Base-by-base conservation (phyloP, 2,797 vertebrate species). In the Leptoclinus maculatus region DNA sequence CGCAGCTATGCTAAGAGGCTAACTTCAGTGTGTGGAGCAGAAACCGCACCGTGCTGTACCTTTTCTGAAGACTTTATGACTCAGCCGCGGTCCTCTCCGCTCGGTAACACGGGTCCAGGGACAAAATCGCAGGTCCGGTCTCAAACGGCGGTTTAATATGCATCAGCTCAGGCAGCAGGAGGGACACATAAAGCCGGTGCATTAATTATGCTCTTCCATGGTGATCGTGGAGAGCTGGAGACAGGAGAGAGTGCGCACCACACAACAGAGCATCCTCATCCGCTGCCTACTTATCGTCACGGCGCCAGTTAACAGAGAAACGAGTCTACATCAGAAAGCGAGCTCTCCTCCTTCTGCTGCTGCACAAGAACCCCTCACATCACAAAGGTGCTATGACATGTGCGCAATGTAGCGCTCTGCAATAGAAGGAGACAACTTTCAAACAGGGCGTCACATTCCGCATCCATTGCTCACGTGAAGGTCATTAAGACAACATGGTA, bases 241-340 rank as follows among this genome's bases (percentile, higher is more conserved):
- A 92, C 87, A 76, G 88, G 73, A 89, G 73, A 89, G 87, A 89
- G 90, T 91, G 92, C 86, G 91, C 93, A 91, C 86, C 89, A 91
- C 84, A 91, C 89, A 84, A 91, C 91, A 82, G 88, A 92, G 90
- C 92, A 90, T 91, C 91, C 71, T 82, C 91, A 89, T 91, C 91
- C 88, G 91, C 91, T 89, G 87, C 86, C 89, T 87, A 89, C 88
- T 86, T 84, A 86, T 89, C 91, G 92, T 94, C 92, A 94, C 92
- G 80, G 91, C 87, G 89, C 82, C 90, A 91, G 86, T 82, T 82
- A 92, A 87, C 89, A 88, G 89, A 84, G 85, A 88, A 84, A 83
- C 74, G 82, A 91, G 90, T 49, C 79, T 54, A 83, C 78, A 86
- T 56, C 81, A 86, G 71, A 78, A 79, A 85, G 68, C 38, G 17